These are phyloP conservation scores for Lymantria dispar DNA, from an alignment of 2,888 invertebrate species.

Conservation along the genomic window DNA sequence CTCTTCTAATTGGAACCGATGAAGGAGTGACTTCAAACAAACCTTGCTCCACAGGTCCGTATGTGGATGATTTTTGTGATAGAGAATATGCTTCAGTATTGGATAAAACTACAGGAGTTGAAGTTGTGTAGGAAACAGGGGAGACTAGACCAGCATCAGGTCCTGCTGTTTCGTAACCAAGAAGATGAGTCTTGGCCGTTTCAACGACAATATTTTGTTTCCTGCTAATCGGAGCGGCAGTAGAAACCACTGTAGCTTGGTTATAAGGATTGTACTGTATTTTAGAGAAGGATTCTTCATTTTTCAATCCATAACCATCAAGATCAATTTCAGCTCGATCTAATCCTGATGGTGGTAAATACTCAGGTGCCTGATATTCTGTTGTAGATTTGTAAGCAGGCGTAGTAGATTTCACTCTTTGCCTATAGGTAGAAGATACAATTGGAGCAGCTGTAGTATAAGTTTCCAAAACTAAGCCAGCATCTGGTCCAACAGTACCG, in stretches of 20 bases:
- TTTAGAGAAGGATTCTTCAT: conserved; percentile 27
- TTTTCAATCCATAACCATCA: conserved; percentile 48
- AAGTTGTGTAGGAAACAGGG: conserved; percentile 59
- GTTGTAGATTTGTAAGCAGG: conserved; percentile 53
- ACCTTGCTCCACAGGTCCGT: conserved; percentile 60
- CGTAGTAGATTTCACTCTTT: conserved; percentile 47
- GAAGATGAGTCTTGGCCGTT: conserved; percentile 62
- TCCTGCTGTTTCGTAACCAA: conserved; percentile 62
- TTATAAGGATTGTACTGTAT: conserved; percentile 52
- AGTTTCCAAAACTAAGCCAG: conserved; percentile 63
- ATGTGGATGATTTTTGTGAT: conserved; percentile 52
- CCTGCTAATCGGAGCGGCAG: conserved; percentile 44
- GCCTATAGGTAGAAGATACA: conserved; percentile 48
- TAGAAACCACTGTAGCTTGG: no score
- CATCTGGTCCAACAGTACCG: conserved; percentile 72
- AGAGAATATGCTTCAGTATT: conserved; percentile 47
- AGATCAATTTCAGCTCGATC: conserved; percentile 40
- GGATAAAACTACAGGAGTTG: conserved; percentile 50
- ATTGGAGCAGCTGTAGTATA: conserved; percentile 58
- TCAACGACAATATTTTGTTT: conserved; percentile 67
- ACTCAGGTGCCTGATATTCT: conserved; percentile 56
- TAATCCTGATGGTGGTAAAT: conserved; percentile 59
- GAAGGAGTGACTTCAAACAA: conserved; percentile 64
- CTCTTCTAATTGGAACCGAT: conserved; percentile 49
- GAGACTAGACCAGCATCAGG: conserved; percentile 62